Base-by-base conservation (phyloP, 23 tunicate genomes). In the Aplidium turbinatum region DNA sequence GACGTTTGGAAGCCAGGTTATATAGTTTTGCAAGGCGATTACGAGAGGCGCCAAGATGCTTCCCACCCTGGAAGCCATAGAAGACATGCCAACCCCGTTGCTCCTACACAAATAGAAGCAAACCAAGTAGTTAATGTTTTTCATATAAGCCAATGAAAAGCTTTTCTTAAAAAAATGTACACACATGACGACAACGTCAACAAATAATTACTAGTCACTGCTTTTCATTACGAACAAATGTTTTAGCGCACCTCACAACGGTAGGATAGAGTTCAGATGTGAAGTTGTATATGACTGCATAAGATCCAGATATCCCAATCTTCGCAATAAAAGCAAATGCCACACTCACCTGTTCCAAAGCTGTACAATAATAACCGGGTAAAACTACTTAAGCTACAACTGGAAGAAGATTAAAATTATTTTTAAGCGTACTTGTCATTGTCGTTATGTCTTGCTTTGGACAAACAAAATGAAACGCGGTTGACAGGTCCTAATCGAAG, bases 1-100 rank as follows among this genome's bases (percentile, higher is more conserved):
- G 20, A 62, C 77, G 64, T 80, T 67, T 4, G 94, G 94, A 1
- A 87, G 86, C 94, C 94, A 87, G 19, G 82, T 0, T 7, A 86
- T 38, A 50, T 40, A 55, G 19, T 79, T 48, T 35, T 83, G 89
- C 0, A 83, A 26, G 7, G 79, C 84, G n/a, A 90, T 73, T 18
- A 83, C 50, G 31, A 82, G 58, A 0, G 97, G 90, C 18, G 97
- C 74, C n/a, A 90, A 13, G 19, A 90, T 78, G 51, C 89, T 72
- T 32, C 97, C 97, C 1, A 90, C n/a, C 24, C 97, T 52, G 38
- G 86, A 89, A 0, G 47, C 38, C 42, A 82, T 80, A 0, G 97
- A 83, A 20, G 51, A 72, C 33, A 90, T 31, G 19, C 90, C 97
- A 4, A 90, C 47, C 0, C 78, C 97, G 38, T 83, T 90, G 72